Evolutionary conservation across 2,797 vertebrate species (phyloP).

Genomic region (Gymnocypris eckloni): DNA sequence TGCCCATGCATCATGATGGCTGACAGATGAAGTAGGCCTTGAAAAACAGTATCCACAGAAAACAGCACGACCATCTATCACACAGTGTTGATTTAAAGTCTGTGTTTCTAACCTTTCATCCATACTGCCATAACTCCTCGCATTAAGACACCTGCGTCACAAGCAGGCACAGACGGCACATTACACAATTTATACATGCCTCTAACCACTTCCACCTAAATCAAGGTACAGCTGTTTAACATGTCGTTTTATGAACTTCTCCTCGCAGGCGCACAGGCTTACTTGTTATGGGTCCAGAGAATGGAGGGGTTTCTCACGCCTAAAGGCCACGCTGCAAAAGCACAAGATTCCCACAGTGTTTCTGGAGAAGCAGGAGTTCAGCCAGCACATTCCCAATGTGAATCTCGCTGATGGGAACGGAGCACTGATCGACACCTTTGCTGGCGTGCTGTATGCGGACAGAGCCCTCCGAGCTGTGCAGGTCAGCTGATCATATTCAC

Average conservation of each 20-base stretch:
- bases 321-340: constrained; percentile 71
- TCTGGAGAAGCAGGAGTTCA: constrained; percentile 74
- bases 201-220: constrained; percentile 12
- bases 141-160: constrained; percentile 34
- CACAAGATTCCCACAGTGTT: constrained; percentile 68
- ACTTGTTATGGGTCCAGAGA: constrained; percentile 80
- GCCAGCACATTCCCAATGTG: constrained; percentile 78
- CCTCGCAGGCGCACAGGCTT: constrained; percentile 82
- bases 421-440: constrained; percentile 80
- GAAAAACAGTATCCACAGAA: constrained; percentile 65
- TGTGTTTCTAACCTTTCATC: constrained; percentile 57
- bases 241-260: constrained; percentile 19
- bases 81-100: constrained; percentile 61
- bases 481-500: constrained; percentile 71
- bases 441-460: constrained; percentile 87
- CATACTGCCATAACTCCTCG: constrained; percentile 42
- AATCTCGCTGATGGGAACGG: constrained; percentile 71
- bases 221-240: constrained; percentile 18
- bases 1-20: constrained; percentile 62
- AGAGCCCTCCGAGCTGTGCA: constrained; percentile 82
- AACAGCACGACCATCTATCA: constrained; percentile 62
- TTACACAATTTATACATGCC: constrained; percentile 25
- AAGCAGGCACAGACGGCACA: neutral
- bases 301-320: constrained; percentile 68
- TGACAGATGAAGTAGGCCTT: constrained; percentile 68